These are phyloP conservation scores for Pelecanus crispus DNA, from an alignment of 2,113 vertebrate genomes.

Conservation along the genomic window DNA sequence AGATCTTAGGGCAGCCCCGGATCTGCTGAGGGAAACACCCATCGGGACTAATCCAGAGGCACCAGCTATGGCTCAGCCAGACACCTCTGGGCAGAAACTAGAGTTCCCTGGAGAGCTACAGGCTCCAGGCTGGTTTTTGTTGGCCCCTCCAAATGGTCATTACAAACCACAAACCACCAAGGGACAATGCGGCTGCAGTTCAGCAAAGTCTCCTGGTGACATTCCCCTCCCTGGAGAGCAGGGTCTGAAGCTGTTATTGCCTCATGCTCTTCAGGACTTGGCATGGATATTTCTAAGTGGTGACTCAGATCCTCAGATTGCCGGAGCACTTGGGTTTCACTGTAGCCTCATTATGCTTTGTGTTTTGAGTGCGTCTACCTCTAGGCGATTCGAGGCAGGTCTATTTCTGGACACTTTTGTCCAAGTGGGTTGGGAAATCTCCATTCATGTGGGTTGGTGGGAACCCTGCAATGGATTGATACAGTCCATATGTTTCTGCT, in stretches of 20 bases:
- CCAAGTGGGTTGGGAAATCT: neutral
- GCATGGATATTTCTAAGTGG: neutral
- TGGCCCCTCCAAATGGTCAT: neutral
- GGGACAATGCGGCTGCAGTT: neutral
- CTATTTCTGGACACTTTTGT: neutral
- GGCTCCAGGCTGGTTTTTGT: neutral
- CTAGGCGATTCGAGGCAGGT: neutral
- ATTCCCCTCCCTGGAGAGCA: neutral
- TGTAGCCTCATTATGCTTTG: neutral
- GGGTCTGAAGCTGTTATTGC: neutral
- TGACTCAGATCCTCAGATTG: neutral
- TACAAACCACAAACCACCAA: neutral
- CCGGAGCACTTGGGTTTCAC: neutral
- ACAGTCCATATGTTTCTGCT: neutral
- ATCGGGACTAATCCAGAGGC: neutral
- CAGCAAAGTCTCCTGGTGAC: neutral
- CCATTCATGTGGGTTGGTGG: neutral
- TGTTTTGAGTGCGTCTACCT: accelerated
- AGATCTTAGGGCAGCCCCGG: neutral
- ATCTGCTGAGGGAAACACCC: neutral
- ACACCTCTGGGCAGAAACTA: neutral
- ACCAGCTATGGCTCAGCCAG: neutral
- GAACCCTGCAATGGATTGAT: neutral
- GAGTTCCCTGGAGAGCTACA: neutral
- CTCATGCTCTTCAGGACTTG: neutral